Percentiles rank a stretch among this genome's conserved stretches.
Evolutionary conservation across 2,888 invertebrate species (phyloP).

Genomic region (Baronia brevicornis): DNA sequence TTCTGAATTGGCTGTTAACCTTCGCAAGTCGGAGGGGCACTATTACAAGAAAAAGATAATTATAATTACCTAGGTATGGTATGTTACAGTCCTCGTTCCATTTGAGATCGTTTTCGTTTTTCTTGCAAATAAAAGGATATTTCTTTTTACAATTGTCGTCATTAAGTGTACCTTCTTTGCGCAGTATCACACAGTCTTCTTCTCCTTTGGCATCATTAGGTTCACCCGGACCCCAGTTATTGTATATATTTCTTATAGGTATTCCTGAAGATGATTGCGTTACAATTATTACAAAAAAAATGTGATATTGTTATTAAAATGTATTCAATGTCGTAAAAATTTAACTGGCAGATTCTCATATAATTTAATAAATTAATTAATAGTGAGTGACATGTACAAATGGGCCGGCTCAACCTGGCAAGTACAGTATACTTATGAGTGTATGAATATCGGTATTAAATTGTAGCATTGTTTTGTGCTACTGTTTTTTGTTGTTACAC

Average conservation of each 20-base stretch:
- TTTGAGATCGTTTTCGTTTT: slow-evolving; percentile 32
- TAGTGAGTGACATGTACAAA: no score
- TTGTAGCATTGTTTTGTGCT: no score
- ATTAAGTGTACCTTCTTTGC: slow-evolving; percentile 30
- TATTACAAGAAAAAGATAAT: background rate
- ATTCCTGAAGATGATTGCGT: slow-evolving; percentile 35
- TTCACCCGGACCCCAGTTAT: slow-evolving; percentile 43
- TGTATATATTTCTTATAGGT: slow-evolving; percentile 37
- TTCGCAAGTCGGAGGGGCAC: background rate
- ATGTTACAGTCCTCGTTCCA: slow-evolving; percentile 49
- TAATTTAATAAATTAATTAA: no score
- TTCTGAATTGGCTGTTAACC: no score
- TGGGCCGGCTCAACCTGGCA: no score
- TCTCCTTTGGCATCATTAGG: slow-evolving; percentile 37
- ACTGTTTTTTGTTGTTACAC: no score
- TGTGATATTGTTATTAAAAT: no score
- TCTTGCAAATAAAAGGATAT: slow-evolving; percentile 55
- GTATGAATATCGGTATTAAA: no score
- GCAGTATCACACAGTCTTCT: slow-evolving; percentile 42
- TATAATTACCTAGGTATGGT: slow-evolving; percentile 37
- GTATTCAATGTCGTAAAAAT: no score
- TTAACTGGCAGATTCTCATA: no score
- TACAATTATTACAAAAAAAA: no score
- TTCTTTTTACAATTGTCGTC: slow-evolving; percentile 36
- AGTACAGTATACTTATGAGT: no score